These are phyloP conservation scores for Girardia tigrina DNA, from an alignment of 2,888 invertebrate genomes.

Conservation along the genomic window DNA sequence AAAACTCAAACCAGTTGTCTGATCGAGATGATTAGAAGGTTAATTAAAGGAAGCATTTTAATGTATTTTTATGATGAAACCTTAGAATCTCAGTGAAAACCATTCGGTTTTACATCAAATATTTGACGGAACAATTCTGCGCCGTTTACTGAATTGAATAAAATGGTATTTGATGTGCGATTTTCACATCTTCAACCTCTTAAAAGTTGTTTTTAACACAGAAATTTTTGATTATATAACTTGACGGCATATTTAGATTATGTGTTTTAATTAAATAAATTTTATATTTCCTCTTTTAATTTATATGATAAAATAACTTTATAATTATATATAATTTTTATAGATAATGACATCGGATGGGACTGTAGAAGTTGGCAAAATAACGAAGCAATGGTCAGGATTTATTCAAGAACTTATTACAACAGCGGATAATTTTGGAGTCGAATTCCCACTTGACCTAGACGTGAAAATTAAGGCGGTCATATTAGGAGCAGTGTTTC, in stretches of 20 bases:
- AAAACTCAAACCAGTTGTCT: no score
- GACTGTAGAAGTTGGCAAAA: conserved; percentile 65
- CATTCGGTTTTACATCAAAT: no score
- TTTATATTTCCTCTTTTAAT: background rate
- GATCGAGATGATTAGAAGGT: no score
- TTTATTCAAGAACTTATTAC: conserved; percentile 67
- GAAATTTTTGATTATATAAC: no score
- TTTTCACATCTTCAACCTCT: no score
- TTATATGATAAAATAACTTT: background rate
- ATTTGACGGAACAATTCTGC: no score
- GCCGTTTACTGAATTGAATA: no score
- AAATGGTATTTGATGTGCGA: no score
- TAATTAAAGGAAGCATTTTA: no score
- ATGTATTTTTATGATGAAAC: no score
- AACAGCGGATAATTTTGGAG: conserved; percentile 73
- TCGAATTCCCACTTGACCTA: conserved; percentile 73
- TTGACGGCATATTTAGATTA: background rate
- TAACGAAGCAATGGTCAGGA: conserved; percentile 78
- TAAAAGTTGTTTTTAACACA: no score
- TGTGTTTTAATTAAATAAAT: background rate
- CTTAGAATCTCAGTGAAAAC: no score
- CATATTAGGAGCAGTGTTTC: conserved; percentile 65
- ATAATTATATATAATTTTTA: background rate
- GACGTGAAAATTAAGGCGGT: conserved; percentile 69
- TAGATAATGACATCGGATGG: conserved; percentile 66